Evolutionary conservation across 2,888 invertebrate genomes (phyloP), one percentile per base, ranked within the genome.

Genomic region (Automeris io): DNA sequence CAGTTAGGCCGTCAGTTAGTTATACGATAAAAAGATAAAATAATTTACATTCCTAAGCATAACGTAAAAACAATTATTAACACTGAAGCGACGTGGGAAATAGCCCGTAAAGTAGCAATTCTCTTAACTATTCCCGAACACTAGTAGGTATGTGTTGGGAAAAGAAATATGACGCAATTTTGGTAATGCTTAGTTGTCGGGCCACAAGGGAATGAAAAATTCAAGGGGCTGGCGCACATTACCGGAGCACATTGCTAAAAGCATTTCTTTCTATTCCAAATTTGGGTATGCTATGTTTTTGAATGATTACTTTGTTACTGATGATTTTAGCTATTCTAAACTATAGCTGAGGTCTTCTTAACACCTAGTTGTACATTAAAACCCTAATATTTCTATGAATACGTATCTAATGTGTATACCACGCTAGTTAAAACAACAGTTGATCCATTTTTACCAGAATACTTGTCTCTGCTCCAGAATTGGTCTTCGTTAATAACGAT

Each of bases 121-220:
- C 70, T 57, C 63, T 63, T 63, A 74, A 82, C 81, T 85, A 81
- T 78, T 81, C 74, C 65, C 72, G 65, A 60, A 59, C 61, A 58
- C 52, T 41, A 41, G 56, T 52, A 45, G 41, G 61, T 67, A 68
- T 72, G 76, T 73, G 78, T 70, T 70, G 61, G 57, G 73, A 70
- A 73, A 81, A 83, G 81, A 86, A 83, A 83, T 83, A 83, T 85
- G 82, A 82, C 75, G 83, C 85, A 86, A 86, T 86, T 85, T 82
- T 70, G 73, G 81, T 86, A 85, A 86, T 85, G 85, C 76, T 79
- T 75, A 81, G 80, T 85, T 81, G 83, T 81, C 81, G 76, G 72
- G 81, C 75, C 80, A 78, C 82, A 70, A 74, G 83, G 82, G 83
- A 82, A 83, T 85, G 83, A 86, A 85, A 85, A 85, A 85, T 85